phyloP scores from a whole-genome alignment of 1,140 invertebrate genomes.

The Lepidostoma basale region DNA sequence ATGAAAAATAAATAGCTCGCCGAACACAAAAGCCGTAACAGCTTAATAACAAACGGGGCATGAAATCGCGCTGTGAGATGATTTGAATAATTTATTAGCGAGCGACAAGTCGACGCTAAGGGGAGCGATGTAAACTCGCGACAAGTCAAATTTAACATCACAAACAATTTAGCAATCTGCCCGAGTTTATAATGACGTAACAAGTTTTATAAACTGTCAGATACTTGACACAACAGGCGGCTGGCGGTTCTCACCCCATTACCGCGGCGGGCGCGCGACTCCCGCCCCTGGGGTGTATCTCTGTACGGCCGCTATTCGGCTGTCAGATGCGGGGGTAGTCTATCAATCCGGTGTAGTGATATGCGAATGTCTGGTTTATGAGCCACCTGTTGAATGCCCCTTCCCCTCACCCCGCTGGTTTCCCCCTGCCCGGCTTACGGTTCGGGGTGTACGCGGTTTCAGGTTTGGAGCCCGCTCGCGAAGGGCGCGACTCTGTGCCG shows the following conservation, averaged over 20 bases:
- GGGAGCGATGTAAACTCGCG: conserved; percentile 12
- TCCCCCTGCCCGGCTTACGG: neutral
- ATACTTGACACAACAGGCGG: conserved; percentile 40
- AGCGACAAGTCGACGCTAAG: conserved; percentile 19
- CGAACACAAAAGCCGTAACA: too few relatives aligned
- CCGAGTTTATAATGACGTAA: conserved; percentile 44
- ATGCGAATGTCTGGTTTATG: conserved; percentile 47
- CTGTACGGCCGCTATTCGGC: conserved; percentile 22
- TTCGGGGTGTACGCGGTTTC: neutral
- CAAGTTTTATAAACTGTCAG: conserved; percentile 45
- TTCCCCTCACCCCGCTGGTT: neutral
- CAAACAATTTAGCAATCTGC: conserved; percentile 44
- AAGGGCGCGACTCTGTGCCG: too few relatives aligned
- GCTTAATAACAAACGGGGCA: conserved; percentile 3
- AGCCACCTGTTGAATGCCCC: conserved; percentile 42
- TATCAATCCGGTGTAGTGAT: conserved; percentile 45
- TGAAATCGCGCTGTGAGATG: conserved; percentile 7
- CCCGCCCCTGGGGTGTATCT: conserved; percentile 12
- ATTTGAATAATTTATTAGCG: conserved; percentile 22
- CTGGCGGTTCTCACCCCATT: conserved; percentile 38
- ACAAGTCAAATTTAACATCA: conserved; percentile 42
- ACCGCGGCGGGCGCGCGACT: neutral
- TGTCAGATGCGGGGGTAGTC: conserved; percentile 29
- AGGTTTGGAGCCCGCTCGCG: neutral
- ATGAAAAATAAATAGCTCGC: too few relatives aligned